Evolutionary conservation across 2,888 invertebrate species (phyloP), one percentile per base, ranked within the genome.

Genomic region (Drosophila niveifrons): DNA sequence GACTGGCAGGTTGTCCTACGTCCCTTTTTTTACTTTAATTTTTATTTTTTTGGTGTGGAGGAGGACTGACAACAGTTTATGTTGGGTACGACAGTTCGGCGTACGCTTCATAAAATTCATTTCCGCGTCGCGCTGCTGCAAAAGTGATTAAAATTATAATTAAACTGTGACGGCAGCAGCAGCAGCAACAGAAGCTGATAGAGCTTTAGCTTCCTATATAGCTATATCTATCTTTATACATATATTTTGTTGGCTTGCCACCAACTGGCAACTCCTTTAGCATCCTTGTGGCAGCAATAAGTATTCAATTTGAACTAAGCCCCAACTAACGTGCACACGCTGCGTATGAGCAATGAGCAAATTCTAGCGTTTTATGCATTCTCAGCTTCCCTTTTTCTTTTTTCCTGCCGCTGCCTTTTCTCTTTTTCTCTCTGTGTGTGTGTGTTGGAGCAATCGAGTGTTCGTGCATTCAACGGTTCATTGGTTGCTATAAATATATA

Each of bases 401-500:
- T 47, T 13, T n/a, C n/a, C n/a, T 17, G 23, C 29, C 8, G 3
- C 13, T 28, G 1, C 13, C 11, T 7, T 39, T 11, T 15, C 46
- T n/a, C n/a, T 39, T n/a, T n/a, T n/a, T n/a, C 13, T n/a, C 48
- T 13, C 15, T 23, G 4, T 23, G 18, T 18, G 18, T 18, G 18
- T 23, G 18, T 23, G 17, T 23, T 6, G 7, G 13, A 10, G n/a
- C 41, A 29, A n/a, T 9, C 50, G 58, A 36, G 8, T 2, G 70
- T 83, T 71, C 83, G 80, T 83, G 83, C 83, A 83, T 83, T 83
- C 83, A 86, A 83, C 87, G 83, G 79, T 89, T 89, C 89, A 85
- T 89, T 85, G 85, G 84, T 89, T 89, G 84, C 87, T 84, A 85
- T 85, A 85, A 85, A 85, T 85, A 85, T 85, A 84, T 89, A 85